Percentiles rank a stretch among this genome's conserved stretches.
Evolutionary conservation across 2,113 vertebrate species (phyloP).

Genomic region (Oncorhynchus tshawytscha): DNA sequence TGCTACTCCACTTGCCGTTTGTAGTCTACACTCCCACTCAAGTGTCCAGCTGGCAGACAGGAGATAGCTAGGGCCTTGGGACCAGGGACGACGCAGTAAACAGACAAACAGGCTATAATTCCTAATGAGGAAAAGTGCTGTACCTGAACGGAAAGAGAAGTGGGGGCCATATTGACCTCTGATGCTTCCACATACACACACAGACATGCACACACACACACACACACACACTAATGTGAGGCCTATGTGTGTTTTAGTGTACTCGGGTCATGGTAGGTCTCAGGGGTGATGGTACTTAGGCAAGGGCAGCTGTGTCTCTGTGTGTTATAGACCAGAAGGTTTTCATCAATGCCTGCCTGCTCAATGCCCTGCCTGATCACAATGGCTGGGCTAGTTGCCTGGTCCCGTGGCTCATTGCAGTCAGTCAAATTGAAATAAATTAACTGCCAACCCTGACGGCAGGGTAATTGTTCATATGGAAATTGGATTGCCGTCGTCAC

Average conservation of each 20-base stretch:
- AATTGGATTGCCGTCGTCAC: conserved; percentile 71
- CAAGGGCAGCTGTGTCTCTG: conserved; percentile 47
- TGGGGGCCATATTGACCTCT: conserved; percentile 2
- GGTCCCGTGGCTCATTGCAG: conserved; percentile 46
- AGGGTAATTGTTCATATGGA: conserved; percentile 77
- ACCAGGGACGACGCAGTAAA: conserved; percentile 56
- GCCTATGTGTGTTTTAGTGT: neutral
- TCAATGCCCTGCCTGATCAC: conserved; percentile 41
- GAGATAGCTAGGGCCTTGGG: conserved; percentile 65
- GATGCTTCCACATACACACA: conserved; percentile 42
- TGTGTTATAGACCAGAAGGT: conserved; percentile 26
- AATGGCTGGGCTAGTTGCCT: conserved; percentile 53
- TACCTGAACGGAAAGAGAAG: conserved; percentile 29
- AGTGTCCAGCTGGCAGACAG: conserved; percentile 67
- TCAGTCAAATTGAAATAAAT: conserved; percentile 80
- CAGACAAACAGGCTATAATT: conserved; percentile 55
- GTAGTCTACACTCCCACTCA: conserved; percentile 30
- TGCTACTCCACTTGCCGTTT: neutral
- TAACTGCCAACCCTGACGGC: conserved; percentile 71
- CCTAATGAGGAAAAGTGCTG: conserved; percentile 61
- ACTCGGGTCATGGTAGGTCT: conserved; percentile 40
- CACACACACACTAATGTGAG: conserved; percentile 4
- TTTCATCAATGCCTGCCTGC: conserved; percentile 41
- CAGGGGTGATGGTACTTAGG: conserved; percentile 56
- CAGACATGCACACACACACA: conserved; percentile 28